phyloP scores from a whole-genome alignment of 2,797 vertebrate species.

The Botia almorhae region DNA sequence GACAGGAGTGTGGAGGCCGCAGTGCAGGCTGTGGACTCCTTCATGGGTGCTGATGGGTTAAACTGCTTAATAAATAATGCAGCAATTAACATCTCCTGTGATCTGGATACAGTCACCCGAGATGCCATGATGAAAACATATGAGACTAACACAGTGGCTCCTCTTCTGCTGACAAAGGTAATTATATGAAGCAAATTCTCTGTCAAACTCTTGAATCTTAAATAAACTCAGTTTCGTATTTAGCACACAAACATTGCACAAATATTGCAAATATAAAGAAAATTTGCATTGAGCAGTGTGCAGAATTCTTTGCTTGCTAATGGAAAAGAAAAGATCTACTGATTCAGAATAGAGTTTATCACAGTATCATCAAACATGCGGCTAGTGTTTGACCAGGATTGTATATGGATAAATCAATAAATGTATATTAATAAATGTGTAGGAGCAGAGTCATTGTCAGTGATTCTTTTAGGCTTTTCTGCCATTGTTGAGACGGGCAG shows the following conservation, averaged over 20 bases:
- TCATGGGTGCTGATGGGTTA: constrained; percentile 71
- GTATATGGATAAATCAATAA: not conserved
- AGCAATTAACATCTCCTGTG: constrained; percentile 59
- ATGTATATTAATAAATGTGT: not conserved
- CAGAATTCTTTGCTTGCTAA: too few relatives aligned
- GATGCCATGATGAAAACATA: constrained; percentile 73
- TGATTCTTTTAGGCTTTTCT: constrained; percentile 63
- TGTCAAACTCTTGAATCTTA: too few relatives aligned
- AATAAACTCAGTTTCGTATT: too few relatives aligned
- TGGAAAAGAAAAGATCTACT: too few relatives aligned
- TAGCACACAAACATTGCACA: too few relatives aligned
- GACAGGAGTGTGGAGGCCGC: constrained; percentile 70
- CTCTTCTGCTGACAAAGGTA: constrained; percentile 76
- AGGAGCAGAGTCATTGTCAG: not conserved
- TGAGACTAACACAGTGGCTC: constrained; percentile 71
- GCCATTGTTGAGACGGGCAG: constrained; percentile 72
- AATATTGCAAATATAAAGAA: too few relatives aligned
- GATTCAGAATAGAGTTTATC: too few relatives aligned
- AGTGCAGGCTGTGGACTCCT: constrained; percentile 67
- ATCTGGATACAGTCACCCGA: constrained; percentile 70
- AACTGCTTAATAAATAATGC: constrained; percentile 81
- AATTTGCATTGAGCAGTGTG: too few relatives aligned
- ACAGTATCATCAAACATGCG: not conserved
- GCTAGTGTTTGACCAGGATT: not conserved
- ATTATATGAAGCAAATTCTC: not conserved